phyloP scores from a whole-genome alignment of 2,113 vertebrate species.

The Romanogobio albipinnatus region DNA sequence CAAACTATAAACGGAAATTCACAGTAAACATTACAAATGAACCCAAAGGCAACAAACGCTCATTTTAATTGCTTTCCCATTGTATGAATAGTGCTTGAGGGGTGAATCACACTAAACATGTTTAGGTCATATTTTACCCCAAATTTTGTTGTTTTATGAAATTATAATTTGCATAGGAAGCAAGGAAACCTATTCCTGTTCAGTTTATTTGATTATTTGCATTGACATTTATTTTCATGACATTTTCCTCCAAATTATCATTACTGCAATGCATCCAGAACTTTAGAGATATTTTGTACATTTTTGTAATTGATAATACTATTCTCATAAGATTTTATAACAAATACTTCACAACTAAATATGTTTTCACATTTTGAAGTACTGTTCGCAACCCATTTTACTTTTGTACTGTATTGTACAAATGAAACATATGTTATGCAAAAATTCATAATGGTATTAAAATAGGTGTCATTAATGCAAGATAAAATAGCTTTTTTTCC shows the following conservation, averaged over 20 bases:
- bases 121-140: background rate
- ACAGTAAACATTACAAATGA: slow-evolving; percentile 30
- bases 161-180: slow-evolving; percentile 3
- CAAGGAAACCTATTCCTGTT: background rate
- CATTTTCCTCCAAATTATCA: background rate
- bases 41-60: background rate
- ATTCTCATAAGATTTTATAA: background rate
- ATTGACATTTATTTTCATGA: background rate
- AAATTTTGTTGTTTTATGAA: background rate
- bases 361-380: background rate
- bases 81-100: background rate
- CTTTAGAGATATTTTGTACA: background rate
- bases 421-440: background rate
- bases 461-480: background rate
- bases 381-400: background rate
- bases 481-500: background rate
- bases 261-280: background rate
- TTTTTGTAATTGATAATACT: background rate
- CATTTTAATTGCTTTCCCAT: slow-evolving; percentile 2
- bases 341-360: background rate
- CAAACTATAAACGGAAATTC: slow-evolving; percentile 10
- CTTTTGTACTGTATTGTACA: background rate
- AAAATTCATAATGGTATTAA: background rate
- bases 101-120: slow-evolving; percentile 5
- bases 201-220: background rate